phyloP scores from a whole-genome alignment of 2,113 vertebrate species.

The Semnornis frantzii region DNA sequence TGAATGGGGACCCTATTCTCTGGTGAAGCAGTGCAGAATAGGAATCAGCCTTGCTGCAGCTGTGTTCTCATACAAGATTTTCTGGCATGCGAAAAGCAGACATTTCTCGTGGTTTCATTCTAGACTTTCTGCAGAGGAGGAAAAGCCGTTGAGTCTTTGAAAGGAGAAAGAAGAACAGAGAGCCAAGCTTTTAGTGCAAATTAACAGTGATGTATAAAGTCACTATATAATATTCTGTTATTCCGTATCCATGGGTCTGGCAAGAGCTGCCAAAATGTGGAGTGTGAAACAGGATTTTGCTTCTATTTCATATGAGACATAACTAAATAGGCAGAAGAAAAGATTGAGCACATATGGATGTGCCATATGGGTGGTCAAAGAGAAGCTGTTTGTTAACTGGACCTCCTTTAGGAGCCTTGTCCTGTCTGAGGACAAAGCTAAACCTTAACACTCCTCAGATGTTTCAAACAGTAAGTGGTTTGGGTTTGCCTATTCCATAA shows the following conservation, averaged over 20 bases:
- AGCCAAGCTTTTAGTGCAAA: constrained; percentile 9
- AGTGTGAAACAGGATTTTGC: constrained; percentile 48
- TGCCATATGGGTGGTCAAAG: constrained; percentile 11
- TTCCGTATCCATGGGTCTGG: neutral
- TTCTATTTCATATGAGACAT: neutral
- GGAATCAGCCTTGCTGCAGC: neutral
- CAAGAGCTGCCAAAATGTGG: neutral
- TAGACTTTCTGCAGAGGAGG: neutral
- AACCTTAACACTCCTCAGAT: neutral
- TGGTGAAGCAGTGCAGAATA: neutral
- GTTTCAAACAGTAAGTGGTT: neutral
- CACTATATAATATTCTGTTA: neutral
- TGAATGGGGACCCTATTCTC: neutral
- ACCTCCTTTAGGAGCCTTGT: neutral
- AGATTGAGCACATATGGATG: neutral
- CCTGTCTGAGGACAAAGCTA: neutral
- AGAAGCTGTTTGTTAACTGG: neutral
- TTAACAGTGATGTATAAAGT: neutral
- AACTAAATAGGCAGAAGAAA: constrained; percentile 5
- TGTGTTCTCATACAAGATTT: neutral
- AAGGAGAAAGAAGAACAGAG: neutral
- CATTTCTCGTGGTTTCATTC: neutral
- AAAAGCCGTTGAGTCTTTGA: neutral
- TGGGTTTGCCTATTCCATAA: neutral
- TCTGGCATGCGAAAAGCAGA: neutral